phyloP scores from a whole-genome alignment of 2,888 invertebrate species.

The Cacoxenus indagator region DNA sequence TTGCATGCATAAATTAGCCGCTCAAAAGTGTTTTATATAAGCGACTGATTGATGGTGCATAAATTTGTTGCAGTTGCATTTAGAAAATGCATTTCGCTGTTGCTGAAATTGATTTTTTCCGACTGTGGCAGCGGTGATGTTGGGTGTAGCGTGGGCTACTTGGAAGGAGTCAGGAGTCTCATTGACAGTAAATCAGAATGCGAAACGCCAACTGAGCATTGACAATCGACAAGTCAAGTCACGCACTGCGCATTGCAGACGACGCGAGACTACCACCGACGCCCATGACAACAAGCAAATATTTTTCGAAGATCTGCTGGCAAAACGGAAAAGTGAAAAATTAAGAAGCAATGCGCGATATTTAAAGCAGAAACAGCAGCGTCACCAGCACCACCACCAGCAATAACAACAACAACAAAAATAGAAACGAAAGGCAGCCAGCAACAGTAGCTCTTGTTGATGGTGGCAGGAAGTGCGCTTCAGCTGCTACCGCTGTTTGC shows the following conservation, averaged over 20 bases:
- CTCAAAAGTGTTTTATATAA: not conserved
- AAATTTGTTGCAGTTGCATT: not conserved
- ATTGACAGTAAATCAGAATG: constrained; percentile 18
- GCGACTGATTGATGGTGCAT: constrained; percentile 6
- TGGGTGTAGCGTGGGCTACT: not conserved
- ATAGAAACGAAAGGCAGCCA: constrained; percentile 28
- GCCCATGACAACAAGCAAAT: not conserved
- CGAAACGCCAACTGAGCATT: constrained; percentile 19
- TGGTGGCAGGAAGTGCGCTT: constrained; percentile 8
- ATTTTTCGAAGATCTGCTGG: not conserved
- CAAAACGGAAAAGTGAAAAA: not conserved
- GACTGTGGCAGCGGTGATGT: not conserved
- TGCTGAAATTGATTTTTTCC: not conserved
- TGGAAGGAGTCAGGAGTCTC: not conserved
- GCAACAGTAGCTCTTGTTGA: constrained; percentile 32
- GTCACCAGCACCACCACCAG: not conserved
- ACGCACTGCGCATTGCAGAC: constrained; percentile 1
- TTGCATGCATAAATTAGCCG: constrained; percentile 6
- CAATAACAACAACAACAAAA: not conserved
- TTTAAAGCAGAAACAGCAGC: constrained; percentile 7
- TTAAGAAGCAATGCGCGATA: not conserved
- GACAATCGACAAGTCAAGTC: constrained; percentile 22
- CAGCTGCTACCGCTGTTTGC: not conserved
- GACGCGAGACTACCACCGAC: not conserved
- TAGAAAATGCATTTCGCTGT: not conserved